Percentiles rank a stretch among this genome's conserved stretches.
These are phyloP conservation scores for Ammodramus savannarum DNA, from an alignment of 2,113 vertebrate genomes.

Conservation along the genomic window DNA sequence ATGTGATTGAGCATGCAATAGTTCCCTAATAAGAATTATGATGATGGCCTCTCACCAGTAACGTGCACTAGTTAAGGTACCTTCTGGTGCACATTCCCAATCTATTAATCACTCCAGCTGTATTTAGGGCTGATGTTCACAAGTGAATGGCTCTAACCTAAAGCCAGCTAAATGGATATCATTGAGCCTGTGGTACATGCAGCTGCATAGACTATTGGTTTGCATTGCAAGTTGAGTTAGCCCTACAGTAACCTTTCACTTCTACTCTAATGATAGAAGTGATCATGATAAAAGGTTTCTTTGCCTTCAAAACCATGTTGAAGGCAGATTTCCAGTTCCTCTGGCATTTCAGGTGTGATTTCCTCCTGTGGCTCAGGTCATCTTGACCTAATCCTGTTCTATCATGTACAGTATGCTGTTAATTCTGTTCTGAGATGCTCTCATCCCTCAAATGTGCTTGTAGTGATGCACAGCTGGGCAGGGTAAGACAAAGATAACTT, in stretches of 20 bases:
- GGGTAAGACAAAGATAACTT: not conserved
- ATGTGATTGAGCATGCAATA: not conserved
- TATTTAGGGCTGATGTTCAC: not conserved
- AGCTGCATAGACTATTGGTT: conserved; percentile 28
- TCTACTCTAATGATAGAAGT: conserved; percentile 52
- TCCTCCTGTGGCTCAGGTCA: not conserved
- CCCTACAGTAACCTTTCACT: conserved; percentile 47
- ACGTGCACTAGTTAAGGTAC: not conserved
- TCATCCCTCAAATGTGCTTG: not conserved
- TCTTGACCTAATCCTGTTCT: not conserved
- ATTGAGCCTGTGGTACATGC: conserved; percentile 14
- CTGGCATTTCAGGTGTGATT: not conserved
- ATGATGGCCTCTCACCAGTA: not conserved
- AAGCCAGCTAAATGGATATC: conserved; percentile 20
- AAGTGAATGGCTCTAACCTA: conserved; percentile 11
- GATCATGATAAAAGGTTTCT: conserved; percentile 27
- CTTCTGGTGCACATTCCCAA: not conserved
- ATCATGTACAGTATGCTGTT: not conserved
- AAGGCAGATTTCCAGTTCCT: conserved; percentile 1
- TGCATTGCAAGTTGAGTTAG: conserved; percentile 61
- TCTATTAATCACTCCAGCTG: not conserved
- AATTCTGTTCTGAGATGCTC: not conserved
- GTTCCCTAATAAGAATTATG: not conserved
- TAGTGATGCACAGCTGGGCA: not conserved
- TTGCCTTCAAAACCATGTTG: conserved; percentile 48